These are phyloP conservation scores for Triplophysa yarkandensis DNA, from an alignment of 2,797 vertebrate genomes.

Conservation along the genomic window DNA sequence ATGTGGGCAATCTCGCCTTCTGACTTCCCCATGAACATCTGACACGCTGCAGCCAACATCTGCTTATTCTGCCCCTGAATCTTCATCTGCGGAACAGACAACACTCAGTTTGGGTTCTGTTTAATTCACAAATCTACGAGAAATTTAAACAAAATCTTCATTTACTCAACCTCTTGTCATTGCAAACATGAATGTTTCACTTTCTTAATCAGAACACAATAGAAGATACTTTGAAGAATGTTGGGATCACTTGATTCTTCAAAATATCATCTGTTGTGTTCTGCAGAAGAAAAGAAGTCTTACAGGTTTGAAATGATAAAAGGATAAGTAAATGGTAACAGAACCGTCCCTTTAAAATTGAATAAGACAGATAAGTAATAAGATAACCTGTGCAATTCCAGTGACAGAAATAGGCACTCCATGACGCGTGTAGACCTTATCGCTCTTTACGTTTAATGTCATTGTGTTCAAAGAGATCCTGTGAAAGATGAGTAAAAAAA, in stretches of 20 bases:
- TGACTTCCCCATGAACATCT: constrained; percentile 94
- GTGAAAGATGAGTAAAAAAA: background rate
- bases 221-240: too few species aligned
- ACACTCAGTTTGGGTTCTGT: background rate
- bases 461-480: constrained; percentile 93
- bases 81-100: constrained; percentile 80
- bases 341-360: too few species aligned
- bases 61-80: constrained; percentile 96
- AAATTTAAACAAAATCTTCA: too few species aligned
- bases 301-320: too few species aligned
- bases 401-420: constrained; percentile 92
- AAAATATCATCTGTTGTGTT: too few species aligned
- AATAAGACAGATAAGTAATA: too few species aligned
- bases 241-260: too few species aligned
- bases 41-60: constrained; percentile 91
- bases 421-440: constrained; percentile 91
- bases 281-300: too few species aligned
- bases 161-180: too few species aligned
- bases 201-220: too few species aligned
- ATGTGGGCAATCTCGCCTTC: constrained; percentile 89
- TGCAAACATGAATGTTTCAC: too few species aligned
- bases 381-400: constrained; percentile 87
- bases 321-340: too few species aligned
- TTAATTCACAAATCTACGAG: background rate
- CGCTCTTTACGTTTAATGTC: constrained; percentile 92